phyloP scores from a whole-genome alignment of 1,140 invertebrate species.

The Leptinotarsa lineolata region DNA sequence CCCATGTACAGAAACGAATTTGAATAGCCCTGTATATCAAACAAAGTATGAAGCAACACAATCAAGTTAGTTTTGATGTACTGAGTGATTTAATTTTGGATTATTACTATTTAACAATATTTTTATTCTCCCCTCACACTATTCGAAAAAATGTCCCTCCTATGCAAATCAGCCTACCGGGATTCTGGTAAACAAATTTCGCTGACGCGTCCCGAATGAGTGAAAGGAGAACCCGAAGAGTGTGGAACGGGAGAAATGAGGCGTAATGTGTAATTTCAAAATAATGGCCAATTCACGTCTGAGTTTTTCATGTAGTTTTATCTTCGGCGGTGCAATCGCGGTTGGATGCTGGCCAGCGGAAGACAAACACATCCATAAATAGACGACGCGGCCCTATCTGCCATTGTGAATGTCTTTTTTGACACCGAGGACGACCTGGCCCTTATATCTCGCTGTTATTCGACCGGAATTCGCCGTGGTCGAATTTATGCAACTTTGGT shows the following conservation, averaged over 20 bases:
- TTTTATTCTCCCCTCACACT: neutral
- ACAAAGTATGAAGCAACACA: no score
- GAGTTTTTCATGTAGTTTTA: conserved; percentile 36
- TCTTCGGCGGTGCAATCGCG: conserved; percentile 36
- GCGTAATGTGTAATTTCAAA: conserved; percentile 40
- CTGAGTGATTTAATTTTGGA: no score
- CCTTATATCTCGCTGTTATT: conserved; percentile 8
- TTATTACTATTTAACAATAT: neutral
- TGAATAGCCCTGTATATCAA: no score
- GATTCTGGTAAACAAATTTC: neutral
- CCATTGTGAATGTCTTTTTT: conserved; percentile 37
- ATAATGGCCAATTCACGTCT: conserved; percentile 42
- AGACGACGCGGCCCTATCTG: conserved; percentile 41
- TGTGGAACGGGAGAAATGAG: conserved; percentile 29
- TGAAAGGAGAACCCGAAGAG: conserved; percentile 14
- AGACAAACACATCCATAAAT: conserved; percentile 49
- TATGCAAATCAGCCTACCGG: no score
- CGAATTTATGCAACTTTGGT: neutral
- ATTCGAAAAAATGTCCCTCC: no score
- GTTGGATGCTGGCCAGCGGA: conserved; percentile 43
- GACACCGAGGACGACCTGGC: neutral
- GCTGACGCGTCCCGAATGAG: conserved; percentile 18
- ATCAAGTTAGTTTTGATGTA: no score
- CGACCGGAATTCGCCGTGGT: neutral
- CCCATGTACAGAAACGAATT: no score